Base-by-base conservation (phyloP, 2,888 invertebrate genomes). In the Oligia latruncula region DNA sequence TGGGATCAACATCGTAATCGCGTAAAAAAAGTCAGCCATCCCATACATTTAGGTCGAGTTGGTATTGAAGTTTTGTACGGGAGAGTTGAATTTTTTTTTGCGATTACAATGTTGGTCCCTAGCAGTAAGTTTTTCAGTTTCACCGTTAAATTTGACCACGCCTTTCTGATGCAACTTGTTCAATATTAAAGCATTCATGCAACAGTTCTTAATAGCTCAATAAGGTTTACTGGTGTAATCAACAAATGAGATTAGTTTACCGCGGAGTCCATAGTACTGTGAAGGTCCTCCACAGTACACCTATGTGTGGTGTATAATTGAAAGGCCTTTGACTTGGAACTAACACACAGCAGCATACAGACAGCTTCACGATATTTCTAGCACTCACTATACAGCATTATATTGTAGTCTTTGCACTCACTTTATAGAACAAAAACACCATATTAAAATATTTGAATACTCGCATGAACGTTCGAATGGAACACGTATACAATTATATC, bases 161-260 rank as follows among this genome's bases (percentile, higher is more conserved):
- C 4, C 58, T n/a, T 11, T n/a, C 11, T 58, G 23, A n/a, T 11
- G 8, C 23, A 58, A 11, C 23, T 23, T 13, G n/a, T 29, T 13
- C 9, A 4, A 66, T 35, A 35, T 55, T n/a, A 75, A 65, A n/a
- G 17, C 8, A 58, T 66, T 66, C 5, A 78, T 60, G 49, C 1
- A 40, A 40, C 17, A 40, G 35, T 11, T 55, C 29, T n/a, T 66
- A 13, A 65, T 46, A 15, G 52, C 17, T 67, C 23, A 68, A 52
- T 23, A 17, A 29, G 46, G 6, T 46, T 74, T 8, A 58, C 15
- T 40, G 13, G 55, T 49, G 40, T 40, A 43, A 65, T 66, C 9
- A 79, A 29, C 46, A 23, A 71, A 66, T 71, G 23, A 49, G 29
- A 65, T 78, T 29, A 49, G 5, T 49, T 60, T 62, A 68, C 43